Base-by-base conservation (phyloP, 2,888 invertebrate genomes). In the Zeuzera pyrina region DNA sequence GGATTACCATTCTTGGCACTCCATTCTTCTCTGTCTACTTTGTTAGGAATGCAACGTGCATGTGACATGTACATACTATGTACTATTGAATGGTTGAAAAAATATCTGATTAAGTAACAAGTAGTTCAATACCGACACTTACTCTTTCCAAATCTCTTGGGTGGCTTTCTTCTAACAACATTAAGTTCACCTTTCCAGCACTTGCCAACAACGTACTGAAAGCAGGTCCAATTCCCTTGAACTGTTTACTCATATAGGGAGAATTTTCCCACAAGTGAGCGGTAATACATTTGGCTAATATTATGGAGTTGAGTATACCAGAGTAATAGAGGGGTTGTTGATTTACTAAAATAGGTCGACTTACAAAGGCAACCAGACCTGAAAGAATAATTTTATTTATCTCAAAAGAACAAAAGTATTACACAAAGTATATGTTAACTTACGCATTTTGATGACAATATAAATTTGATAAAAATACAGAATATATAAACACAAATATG, bases 261-360 rank as follows among this genome's bases (percentile, higher is more conserved):
- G 92, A 91, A 58, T 92, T 88, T 53, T 92, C 91, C 93, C 94
- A 94, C 25, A 93, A 66, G 45, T 85, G 86, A 0, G 89, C 85
- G 15, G 71, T 52, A 39, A 92, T 78, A 52, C 91, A 90, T 71
- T 93, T 92, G 3, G 86, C 72, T 33, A 93, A 71, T 15, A 87
- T 68, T 12, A 88, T 63, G 0, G 90, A 69, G 62, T 86, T 88
- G 3, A 89, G 53, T 8, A 90, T 66, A 1, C 87, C 85, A 32
- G 68, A 65, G 62, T 73, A 89, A 47, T 72, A 68, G 31, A 63
- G 54, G 0, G 71, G 58, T 11, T 67, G 58, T 25, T 52, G 43
- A 1, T 52, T 47, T 36, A 64, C 47, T 12, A 67, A 30, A 7
- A 64, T 64, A 14, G 61, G 52, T 0, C 79, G 70, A 13, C 85